These are phyloP conservation scores for Patagioenas fasciata DNA, from an alignment of 2,113 vertebrate species.

Conservation along the genomic window DNA sequence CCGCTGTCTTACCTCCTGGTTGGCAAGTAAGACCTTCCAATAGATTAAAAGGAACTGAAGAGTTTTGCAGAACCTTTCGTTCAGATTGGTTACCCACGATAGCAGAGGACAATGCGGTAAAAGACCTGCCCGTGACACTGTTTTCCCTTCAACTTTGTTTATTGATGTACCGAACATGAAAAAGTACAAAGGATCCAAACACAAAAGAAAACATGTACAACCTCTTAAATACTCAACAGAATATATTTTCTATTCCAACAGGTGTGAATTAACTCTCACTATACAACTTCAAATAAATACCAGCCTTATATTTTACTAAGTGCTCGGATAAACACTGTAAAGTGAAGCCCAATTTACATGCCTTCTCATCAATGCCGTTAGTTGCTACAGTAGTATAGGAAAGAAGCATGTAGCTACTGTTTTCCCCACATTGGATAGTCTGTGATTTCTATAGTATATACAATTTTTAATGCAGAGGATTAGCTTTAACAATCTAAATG, in stretches of 20 bases:
- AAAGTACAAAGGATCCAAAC: slow-evolving; percentile 97
- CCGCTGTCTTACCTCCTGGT: background rate
- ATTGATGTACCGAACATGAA: slow-evolving; percentile 99
- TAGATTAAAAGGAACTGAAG: background rate
- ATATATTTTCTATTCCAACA: slow-evolving; percentile 92
- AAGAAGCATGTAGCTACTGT: slow-evolving; percentile 77
- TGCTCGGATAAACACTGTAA: slow-evolving; percentile 88
- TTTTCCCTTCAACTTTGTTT: slow-evolving; percentile 98
- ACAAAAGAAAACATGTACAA: slow-evolving; percentile 99
- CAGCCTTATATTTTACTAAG: slow-evolving; percentile 91
- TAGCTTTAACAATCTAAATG: slow-evolving; percentile 77
- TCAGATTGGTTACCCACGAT: background rate
- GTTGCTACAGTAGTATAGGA: slow-evolving; percentile 77
- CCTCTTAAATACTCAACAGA: slow-evolving; percentile 97
- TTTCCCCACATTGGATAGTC: slow-evolving; percentile 67
- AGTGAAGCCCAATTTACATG: slow-evolving; percentile 85
- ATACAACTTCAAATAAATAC: slow-evolving; percentile 98
- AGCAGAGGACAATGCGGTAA: background rate
- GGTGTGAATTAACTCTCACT: slow-evolving; percentile 94
- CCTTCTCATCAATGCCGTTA: slow-evolving; percentile 80
- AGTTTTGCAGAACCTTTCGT: background rate
- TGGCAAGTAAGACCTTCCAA: background rate
- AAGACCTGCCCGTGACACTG: slow-evolving; percentile 62
- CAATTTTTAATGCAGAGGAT: slow-evolving; percentile 74
- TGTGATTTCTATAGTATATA: slow-evolving; percentile 72